Evolutionary conservation across 1,140 invertebrate species (phyloP).

Genomic region (Ostrea edulis): DNA sequence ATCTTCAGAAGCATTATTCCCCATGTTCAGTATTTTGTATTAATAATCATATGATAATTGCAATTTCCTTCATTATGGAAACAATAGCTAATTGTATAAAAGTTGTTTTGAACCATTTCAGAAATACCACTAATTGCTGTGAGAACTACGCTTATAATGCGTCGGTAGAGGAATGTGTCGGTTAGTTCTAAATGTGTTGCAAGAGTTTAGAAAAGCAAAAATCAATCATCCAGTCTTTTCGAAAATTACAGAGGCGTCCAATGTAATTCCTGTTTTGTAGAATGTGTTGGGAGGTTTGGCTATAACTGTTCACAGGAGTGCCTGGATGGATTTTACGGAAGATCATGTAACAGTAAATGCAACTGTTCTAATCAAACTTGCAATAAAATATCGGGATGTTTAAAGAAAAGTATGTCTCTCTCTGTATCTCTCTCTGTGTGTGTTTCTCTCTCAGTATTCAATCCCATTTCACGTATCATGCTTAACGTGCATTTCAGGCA

Average conservation of each 20-base stretch:
- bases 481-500: too few species aligned
- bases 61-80: too few species aligned
- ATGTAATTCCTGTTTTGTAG: not conserved
- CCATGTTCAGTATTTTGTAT: too few species aligned
- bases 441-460: too few species aligned
- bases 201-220: too few species aligned
- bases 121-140: not conserved
- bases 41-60: too few species aligned
- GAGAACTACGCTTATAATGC: not conserved
- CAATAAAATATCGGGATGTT: not conserved
- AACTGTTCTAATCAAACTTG: not conserved
- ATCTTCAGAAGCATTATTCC: too few species aligned
- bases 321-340: not conserved
- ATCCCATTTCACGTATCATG: too few species aligned
- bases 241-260: not conserved
- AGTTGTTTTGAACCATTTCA: too few species aligned
- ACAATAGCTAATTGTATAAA: too few species aligned
- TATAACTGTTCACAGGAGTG: not conserved
- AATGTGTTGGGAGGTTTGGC: not conserved
- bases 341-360: not conserved
- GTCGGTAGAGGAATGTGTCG: not conserved
- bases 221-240: too few species aligned
- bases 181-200: not conserved
- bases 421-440: too few species aligned
- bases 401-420: not conserved